Evolutionary conservation across 2,113 vertebrate species (phyloP).

Genomic region (Hyperopisus bebe): DNA sequence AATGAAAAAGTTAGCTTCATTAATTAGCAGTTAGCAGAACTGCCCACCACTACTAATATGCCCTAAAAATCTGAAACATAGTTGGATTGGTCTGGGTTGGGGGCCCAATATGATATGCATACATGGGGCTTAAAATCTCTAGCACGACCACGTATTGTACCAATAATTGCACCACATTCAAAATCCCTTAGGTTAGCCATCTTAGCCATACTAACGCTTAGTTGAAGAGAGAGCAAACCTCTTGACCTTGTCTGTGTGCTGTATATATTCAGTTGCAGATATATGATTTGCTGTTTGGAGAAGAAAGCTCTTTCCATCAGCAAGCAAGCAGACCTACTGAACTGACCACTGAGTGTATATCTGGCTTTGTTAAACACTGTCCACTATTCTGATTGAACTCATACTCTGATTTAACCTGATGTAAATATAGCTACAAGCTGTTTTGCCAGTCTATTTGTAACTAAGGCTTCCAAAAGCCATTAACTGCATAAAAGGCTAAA

Average conservation of each 20-base stretch:
- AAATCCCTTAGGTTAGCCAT: not conserved
- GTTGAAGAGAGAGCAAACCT: not conserved
- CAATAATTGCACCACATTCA: not conserved
- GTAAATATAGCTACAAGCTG: not conserved
- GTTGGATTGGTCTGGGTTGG: not conserved
- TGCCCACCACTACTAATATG: not conserved
- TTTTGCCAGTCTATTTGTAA: not conserved
- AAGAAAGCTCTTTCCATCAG: not conserved
- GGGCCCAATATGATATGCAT: not conserved
- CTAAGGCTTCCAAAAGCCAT: not conserved
- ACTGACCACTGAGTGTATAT: not conserved
- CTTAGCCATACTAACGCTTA: not conserved
- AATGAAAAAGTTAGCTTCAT: too few relatives aligned
- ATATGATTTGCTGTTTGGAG: conserved; percentile 7
- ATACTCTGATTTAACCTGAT: not conserved
- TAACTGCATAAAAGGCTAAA: not conserved
- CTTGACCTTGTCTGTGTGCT: not conserved
- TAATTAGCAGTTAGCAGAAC: too few relatives aligned
- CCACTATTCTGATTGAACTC: not conserved
- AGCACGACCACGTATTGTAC: not conserved
- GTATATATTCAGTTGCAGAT: not conserved
- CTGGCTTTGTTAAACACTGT: conserved; percentile 1
- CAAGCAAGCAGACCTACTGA: not conserved
- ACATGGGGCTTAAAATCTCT: too few relatives aligned
- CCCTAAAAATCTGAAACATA: not conserved